These are phyloP conservation scores for Scolopax rusticola DNA, from an alignment of 2,797 vertebrate genomes.

Conservation along the genomic window DNA sequence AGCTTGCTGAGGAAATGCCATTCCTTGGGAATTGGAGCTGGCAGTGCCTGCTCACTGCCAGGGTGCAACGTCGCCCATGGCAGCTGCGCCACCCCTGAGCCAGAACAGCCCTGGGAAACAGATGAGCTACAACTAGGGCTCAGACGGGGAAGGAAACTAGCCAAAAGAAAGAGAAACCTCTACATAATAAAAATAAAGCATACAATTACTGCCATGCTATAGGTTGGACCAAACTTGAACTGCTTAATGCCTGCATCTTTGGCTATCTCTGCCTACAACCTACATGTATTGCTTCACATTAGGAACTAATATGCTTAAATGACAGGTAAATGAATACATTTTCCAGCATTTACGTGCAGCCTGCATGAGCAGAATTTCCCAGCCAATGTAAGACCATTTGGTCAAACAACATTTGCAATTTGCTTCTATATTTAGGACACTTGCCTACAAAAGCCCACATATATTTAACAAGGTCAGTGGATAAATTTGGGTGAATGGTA, in stretches of 20 bases:
- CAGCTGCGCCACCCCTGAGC: constrained; percentile 22
- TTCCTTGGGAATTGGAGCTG: neutral
- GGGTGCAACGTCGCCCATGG: neutral
- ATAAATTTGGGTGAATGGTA: neutral
- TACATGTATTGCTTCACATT: neutral
- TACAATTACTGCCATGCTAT: accelerated
- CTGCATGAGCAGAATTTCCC: neutral
- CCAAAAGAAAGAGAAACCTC: constrained; percentile 1
- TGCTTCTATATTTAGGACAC: constrained; percentile 12
- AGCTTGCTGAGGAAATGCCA: constrained; percentile 24
- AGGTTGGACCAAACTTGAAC: neutral
- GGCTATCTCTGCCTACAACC: neutral
- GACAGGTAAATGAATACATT: neutral
- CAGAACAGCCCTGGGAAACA: constrained; percentile 4
- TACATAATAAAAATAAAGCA: neutral
- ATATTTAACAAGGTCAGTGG: constrained; percentile 18
- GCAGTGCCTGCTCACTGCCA: neutral
- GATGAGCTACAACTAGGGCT: constrained; percentile 13
- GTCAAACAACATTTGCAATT: neutral
- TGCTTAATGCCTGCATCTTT: neutral
- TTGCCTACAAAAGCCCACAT: neutral
- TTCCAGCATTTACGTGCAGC: neutral
- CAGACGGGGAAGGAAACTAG: neutral
- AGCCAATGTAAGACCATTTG: neutral
- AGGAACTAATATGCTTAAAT: neutral